Base-by-base conservation (phyloP, 2,888 invertebrate species). In the Stenolophus ochropezus region DNA sequence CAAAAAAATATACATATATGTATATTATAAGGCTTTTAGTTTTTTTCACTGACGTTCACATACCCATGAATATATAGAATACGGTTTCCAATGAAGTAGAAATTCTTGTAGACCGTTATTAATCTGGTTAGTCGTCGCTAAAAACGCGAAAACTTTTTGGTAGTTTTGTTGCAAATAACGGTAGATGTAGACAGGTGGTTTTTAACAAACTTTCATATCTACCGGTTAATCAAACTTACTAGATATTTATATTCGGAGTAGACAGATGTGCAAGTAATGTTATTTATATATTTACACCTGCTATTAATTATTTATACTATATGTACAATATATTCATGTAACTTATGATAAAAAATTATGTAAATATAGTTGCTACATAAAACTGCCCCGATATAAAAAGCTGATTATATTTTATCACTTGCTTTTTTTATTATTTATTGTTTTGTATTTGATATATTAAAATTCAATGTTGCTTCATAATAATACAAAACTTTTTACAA, bases 141-240 rank as follows among this genome's bases (percentile, higher is more conserved):
- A 61, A 58, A 61, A 61, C 61, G 25, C 23, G 25, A 23, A n/a
- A 25, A 61, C 4, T 61, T 61, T 61, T 61, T 25, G 4, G 14
- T 61, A 61, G n/a, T 61, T 61, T 61, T 61, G 4, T 61, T 61
- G 61, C 23, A n/a, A 61, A 23, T 61, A 61, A 61, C 61, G 61
- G 61, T 61, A 21, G 61, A 61, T 61, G 18, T n/a, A 51, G 21
- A 61, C 61, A 61, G 61, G 61, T 61, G 61, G 14, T 4, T 56
- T 23, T 56, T 21, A 56, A 18, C 16, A 23, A 25, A 61, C 25
- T 25, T 61, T 61, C 61, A 21, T 21, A 25, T 61, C 61, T 61
- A 2, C 14, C n/a, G n/a, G 25, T 25, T 21, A 56, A 56, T 56
- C 20, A 21, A 11, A 56, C 8, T 53, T 18, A 14, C 1, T 53